A percentile compares a stretch with the other conserved stretches of the same genome.
Conservation (phyloP, 2,797 vertebrate species). For the Pangasius larnaudii region DNA sequence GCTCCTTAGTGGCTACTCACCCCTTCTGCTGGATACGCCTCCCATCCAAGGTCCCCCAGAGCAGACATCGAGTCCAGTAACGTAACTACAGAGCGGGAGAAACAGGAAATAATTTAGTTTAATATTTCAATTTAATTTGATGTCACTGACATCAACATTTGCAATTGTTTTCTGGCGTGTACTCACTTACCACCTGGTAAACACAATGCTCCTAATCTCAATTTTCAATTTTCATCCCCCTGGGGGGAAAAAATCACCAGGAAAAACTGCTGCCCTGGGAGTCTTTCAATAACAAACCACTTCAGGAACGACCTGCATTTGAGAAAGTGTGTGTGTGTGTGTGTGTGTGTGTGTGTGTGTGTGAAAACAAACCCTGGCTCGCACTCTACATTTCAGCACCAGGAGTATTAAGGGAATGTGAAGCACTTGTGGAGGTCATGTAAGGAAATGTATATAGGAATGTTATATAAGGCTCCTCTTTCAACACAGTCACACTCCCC, state of each 20-base stretch:
- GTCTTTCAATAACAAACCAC: constrained; percentile 48
- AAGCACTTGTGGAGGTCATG: constrained; percentile 34
- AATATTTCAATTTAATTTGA: background rate
- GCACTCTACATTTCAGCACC: constrained; percentile 4
- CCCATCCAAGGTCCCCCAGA: constrained; percentile 83
- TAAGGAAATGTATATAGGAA: constrained; percentile 30
- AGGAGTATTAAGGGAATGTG: background rate
- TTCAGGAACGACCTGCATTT: background rate
- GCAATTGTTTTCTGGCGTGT: background rate
- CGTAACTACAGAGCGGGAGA: constrained; percentile 71
- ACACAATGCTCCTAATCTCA: background rate
- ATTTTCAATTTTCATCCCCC: background rate
- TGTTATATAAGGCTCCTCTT: constrained; percentile 10
- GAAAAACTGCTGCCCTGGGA: constrained; percentile 28
- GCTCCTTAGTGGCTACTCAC: constrained; percentile 69
- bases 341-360: background rate
- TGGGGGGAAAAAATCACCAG: background rate
- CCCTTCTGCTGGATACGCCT: constrained; percentile 83
- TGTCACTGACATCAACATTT: constrained; percentile 11
- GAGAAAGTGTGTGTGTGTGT: background rate
- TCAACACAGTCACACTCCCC: constrained; percentile 7
- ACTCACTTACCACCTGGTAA: background rate
- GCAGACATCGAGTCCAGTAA: constrained; percentile 85
- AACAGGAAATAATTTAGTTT: constrained; percentile 11
- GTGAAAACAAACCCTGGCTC: constrained; percentile 16